phyloP scores from a whole-genome alignment of 1,140 invertebrate species.

The Hestina assimilis region DNA sequence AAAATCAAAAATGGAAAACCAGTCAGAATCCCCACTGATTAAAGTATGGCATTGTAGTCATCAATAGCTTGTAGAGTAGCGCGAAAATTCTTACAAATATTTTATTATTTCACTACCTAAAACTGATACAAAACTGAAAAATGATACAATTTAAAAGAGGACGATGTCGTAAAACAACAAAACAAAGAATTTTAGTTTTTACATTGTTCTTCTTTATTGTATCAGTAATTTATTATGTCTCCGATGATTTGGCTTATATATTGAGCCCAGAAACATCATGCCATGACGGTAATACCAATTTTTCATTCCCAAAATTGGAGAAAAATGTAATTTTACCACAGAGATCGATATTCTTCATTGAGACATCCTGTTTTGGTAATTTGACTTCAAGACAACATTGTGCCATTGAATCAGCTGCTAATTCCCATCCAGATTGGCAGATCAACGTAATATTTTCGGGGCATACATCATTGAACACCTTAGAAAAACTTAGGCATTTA shows the following conservation, averaged over 20 bases:
- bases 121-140: background rate
- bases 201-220: background rate
- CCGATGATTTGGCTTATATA: too few relatives aligned
- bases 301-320: slow-evolving; percentile 27
- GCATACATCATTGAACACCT: slow-evolving; percentile 24
- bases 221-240: background rate
- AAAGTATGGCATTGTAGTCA: too few relatives aligned
- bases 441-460: slow-evolving; percentile 77
- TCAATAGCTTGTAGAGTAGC: too few relatives aligned
- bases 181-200: background rate
- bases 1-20: too few relatives aligned
- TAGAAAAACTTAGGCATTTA: slow-evolving; percentile 44
- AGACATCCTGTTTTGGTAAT: slow-evolving; percentile 75
- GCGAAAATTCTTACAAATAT: too few relatives aligned
- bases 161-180: background rate
- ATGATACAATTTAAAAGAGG: background rate
- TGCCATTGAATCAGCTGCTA: slow-evolving; percentile 80
- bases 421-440: slow-evolving; percentile 74
- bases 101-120: background rate
- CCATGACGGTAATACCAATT: slow-evolving; percentile 26
- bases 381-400: slow-evolving; percentile 79
- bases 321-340: slow-evolving; percentile 15
- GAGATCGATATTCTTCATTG: slow-evolving; percentile 79
- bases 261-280: too few relatives aligned
- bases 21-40: too few relatives aligned